Percentiles rank a stretch among this genome's conserved stretches.
Evolutionary conservation across 2,888 invertebrate genomes (phyloP).

Genomic region (Prosapia bicincta): DNA sequence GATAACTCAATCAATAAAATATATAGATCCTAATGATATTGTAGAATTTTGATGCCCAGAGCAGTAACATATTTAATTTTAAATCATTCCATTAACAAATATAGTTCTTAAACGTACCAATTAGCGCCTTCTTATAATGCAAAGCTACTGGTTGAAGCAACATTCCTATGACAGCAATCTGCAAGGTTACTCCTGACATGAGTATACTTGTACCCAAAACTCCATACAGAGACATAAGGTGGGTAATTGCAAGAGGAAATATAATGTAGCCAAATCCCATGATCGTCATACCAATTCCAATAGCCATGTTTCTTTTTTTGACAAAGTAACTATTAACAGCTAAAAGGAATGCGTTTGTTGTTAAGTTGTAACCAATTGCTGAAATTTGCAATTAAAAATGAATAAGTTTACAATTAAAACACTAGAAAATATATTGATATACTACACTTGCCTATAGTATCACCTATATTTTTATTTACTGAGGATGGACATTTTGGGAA

Average conservation of each 20-base stretch:
- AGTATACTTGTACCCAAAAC: conserved; percentile 60
- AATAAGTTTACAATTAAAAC: background rate
- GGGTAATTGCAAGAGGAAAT: conserved; percentile 59
- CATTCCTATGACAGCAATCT: conserved; percentile 57
- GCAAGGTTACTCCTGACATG: conserved; percentile 57
- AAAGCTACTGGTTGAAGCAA: conserved; percentile 65
- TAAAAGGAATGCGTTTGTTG: conserved; percentile 58
- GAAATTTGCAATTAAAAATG: conserved; percentile 41
- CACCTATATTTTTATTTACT: too few species aligned
- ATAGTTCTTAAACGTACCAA: background rate
- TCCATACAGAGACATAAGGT: conserved; percentile 54
- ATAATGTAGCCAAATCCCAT: conserved; percentile 63
- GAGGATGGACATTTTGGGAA: too few species aligned
- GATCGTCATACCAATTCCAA: conserved; percentile 60
- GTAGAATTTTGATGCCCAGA: too few species aligned
- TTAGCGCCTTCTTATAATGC: conserved; percentile 50
- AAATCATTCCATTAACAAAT: too few species aligned
- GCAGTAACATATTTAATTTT: too few species aligned
- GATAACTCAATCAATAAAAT: background rate
- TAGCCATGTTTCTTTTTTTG: conserved; percentile 58
- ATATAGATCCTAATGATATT: too few species aligned
- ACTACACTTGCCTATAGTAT: too few species aligned
- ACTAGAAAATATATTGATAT: too few species aligned
- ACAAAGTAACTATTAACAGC: conserved; percentile 64
- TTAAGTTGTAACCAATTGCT: conserved; percentile 61